Conservation (phyloP, 2,113 vertebrate species). For the Etheostoma cragini region DNA sequence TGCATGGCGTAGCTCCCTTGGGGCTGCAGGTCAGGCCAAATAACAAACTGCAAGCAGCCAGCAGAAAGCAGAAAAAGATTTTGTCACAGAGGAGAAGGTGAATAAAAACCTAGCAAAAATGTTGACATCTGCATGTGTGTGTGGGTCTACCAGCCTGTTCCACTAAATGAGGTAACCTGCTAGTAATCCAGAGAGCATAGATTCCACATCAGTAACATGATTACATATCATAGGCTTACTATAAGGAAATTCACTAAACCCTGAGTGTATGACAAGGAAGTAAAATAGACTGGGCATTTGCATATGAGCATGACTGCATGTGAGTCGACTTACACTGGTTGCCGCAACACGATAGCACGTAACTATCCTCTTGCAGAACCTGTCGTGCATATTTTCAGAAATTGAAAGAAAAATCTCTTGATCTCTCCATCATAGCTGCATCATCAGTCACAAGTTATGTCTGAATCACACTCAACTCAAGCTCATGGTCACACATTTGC, state of each 20-base stretch:
- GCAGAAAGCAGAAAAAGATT: background rate
- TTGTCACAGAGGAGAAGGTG: background rate
- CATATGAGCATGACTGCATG: background rate
- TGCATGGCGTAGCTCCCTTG: constrained; percentile 7
- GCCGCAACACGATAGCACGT: background rate
- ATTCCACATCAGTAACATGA: constrained; percentile 16
- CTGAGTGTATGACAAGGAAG: background rate
- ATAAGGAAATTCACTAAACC: background rate
- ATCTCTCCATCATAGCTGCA: constrained; percentile 6
- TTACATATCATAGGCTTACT: background rate
- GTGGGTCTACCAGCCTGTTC: background rate
- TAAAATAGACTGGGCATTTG: background rate
- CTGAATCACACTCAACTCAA: background rate
- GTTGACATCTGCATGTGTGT: background rate
- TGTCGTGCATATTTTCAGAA: constrained; percentile 8
- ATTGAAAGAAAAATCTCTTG: constrained; percentile 25
- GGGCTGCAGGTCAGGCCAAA: background rate
- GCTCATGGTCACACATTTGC: background rate
- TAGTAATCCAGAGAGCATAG: background rate
- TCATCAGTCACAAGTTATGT: constrained; percentile 3
- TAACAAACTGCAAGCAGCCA: constrained; percentile 1
- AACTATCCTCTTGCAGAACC: background rate
- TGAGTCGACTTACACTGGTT: too few relatives aligned
- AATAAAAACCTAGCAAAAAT: too few relatives aligned
- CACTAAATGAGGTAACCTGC: constrained; percentile 1